Conservation (phyloP, 2,888 invertebrate genomes). For the Endotricha flammealis region DNA sequence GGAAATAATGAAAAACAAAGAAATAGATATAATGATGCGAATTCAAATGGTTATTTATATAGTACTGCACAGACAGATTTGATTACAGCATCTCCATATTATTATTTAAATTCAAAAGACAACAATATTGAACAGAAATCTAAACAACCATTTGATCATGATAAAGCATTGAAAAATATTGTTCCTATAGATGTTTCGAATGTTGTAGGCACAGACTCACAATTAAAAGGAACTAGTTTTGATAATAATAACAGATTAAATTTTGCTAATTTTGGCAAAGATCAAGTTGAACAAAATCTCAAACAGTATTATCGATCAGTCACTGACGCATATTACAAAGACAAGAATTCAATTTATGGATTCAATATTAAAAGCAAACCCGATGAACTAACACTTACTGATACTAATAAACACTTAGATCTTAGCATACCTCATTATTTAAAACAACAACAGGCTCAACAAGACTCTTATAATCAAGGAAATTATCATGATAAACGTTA, state of each 20-base stretch:
- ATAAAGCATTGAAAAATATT: constrained; percentile 68
- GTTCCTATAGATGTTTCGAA: constrained; percentile 70
- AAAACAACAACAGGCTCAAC: constrained; percentile 41
- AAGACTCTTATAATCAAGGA: constrained; percentile 37
- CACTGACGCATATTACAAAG: constrained; percentile 61
- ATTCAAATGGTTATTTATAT: constrained; percentile 34
- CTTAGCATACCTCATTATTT: constrained; percentile 37
- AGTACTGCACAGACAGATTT: constrained; percentile 46
- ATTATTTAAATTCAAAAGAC: constrained; percentile 43
- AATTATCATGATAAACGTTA: constrained; percentile 34
- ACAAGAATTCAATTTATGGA: constrained; percentile 59
- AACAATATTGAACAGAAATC: constrained; percentile 41
- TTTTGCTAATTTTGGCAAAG: constrained; percentile 44
- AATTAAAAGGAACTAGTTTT: constrained; percentile 30
- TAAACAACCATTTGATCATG: constrained; percentile 66
- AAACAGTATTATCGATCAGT: constrained; percentile 54
- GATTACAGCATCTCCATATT: constrained; percentile 56
- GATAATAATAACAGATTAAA: constrained; percentile 39
- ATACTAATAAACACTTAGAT: constrained; percentile 46
- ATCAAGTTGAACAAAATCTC: constrained; percentile 44
- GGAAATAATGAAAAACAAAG: constrained; percentile 44
- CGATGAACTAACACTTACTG: constrained; percentile 40
- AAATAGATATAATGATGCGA: constrained; percentile 39
- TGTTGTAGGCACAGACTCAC: constrained; percentile 49
- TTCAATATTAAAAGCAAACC: constrained; percentile 56